A percentile compares a stretch with the other conserved stretches of the same genome.
These are phyloP conservation scores for Cephus pulcher DNA, from an alignment of 2,888 invertebrate species.

Conservation along the genomic window DNA sequence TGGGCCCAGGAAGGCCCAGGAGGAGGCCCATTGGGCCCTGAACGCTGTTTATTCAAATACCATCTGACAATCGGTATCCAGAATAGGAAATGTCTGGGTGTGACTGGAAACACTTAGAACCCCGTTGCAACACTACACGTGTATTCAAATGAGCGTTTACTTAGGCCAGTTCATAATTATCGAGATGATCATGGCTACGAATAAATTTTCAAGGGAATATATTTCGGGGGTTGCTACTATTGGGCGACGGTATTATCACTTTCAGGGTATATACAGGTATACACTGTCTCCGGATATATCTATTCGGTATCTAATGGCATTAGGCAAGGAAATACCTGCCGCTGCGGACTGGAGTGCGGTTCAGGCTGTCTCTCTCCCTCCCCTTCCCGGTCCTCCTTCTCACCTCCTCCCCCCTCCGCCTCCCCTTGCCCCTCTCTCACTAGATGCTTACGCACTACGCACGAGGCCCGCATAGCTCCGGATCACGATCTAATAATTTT, in stretches of 20 bases:
- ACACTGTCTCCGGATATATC: no score
- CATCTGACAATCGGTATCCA: neutral
- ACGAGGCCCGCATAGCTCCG: no score
- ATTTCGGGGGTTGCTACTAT: constrained; percentile 29
- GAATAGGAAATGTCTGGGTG: constrained; percentile 6
- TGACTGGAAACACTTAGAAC: constrained; percentile 36
- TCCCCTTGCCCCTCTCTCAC: no score
- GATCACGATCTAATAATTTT: constrained; percentile 32
- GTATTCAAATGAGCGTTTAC: constrained; percentile 26
- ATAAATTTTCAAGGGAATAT: constrained; percentile 37
- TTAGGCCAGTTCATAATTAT: constrained; percentile 40
- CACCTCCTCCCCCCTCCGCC: no score
- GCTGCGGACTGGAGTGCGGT: neutral
- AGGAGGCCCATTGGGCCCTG: neutral
- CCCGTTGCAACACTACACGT: constrained; percentile 18
- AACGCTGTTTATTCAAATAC: neutral
- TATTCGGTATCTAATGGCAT: neutral
- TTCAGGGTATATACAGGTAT: neutral
- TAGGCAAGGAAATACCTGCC: neutral
- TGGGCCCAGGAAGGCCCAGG: neutral
- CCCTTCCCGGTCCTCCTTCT: neutral
- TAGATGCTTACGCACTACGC: neutral
- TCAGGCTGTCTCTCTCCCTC: neutral
- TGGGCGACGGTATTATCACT: constrained; percentile 18
- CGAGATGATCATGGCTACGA: constrained; percentile 41